Evolutionary conservation across 1,140 invertebrate species (phyloP).

Genomic region (Lepidotrigona ventralis): DNA sequence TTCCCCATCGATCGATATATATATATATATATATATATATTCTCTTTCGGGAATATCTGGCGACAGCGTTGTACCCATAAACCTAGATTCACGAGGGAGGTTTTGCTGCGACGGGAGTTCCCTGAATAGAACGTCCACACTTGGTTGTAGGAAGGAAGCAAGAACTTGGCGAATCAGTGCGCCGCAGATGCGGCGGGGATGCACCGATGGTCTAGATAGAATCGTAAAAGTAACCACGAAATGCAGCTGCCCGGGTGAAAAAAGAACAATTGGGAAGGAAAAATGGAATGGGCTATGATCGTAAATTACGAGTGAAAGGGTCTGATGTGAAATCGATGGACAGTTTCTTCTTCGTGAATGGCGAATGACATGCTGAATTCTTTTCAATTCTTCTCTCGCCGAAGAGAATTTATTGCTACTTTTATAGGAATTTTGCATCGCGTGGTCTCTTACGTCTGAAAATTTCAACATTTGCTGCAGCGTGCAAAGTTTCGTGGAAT

Average conservation of each 20-base stretch:
- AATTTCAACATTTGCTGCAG: too few species aligned
- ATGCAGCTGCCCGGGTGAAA: background rate
- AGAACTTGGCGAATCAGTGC: constrained; percentile 5
- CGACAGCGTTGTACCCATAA: constrained; percentile 16
- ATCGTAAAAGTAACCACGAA: background rate
- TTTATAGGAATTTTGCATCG: background rate
- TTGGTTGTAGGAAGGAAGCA: background rate
- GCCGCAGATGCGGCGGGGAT: background rate
- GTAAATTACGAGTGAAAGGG: constrained; percentile 2
- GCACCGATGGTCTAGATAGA: background rate
- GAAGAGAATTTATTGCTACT: background rate
- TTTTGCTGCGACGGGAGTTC: constrained; percentile 27
- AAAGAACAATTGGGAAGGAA: background rate
- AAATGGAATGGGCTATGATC: background rate
- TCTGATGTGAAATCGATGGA: background rate
- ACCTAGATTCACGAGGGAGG: constrained; percentile 4
- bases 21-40: background rate
- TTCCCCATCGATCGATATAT: constrained; percentile 17
- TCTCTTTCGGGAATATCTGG: constrained; percentile 5
- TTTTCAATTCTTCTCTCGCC: too few species aligned
- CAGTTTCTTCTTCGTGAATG: too few species aligned
- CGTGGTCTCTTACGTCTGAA: too few species aligned
- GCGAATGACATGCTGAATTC: background rate
- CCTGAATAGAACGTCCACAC: constrained; percentile 32
- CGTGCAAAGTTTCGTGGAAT: too few species aligned